Evolutionary conservation across 2,797 vertebrate species (phyloP), one percentile per base, ranked within the genome.

Genomic region (Sardinella longiceps): DNA sequence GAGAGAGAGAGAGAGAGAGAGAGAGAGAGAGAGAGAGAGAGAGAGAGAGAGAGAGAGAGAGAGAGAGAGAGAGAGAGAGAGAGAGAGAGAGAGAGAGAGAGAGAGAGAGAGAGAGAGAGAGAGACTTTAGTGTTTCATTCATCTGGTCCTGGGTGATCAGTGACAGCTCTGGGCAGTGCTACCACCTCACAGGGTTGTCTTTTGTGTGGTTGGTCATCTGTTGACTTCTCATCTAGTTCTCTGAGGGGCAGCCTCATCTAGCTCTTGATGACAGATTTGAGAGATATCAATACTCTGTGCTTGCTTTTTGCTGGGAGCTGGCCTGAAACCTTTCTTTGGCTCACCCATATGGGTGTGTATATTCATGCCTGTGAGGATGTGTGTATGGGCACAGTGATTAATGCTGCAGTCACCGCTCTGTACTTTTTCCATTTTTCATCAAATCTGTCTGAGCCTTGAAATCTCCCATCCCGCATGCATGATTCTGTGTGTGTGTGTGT

Each of bases 391-490:
- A 80, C 37, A 2, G 30, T 84, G 63, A 88, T 86, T 83, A 88
- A 89, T 86, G 51, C 46, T 20, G 53, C 81, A 83, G 82, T 28
- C 37, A 51, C 28, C 39, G 28, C 33, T 20, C 2, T 20, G 53
- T 48, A 80, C 39, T 86, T 39, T 48, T 60, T 80, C 82, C 33
- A 85, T 83, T 83, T 87, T 80, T 87, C 82, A 89, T 85, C 7
- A 83, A 87, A 81, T 56, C 74, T 85, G 86, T 83, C 82, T 84
- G 60, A 84, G 53, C 45, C 80, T 37, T 46, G 80, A 77, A 83
- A 81, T 84, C 60, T 51, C 80, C 82, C 45, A 63, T 33, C 14
- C 53, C 60, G 25, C 30, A 48, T 28, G 60, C 9, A 12, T 30
- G 60, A 7, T 11, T 43, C 18, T 77, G 70, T 77, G 70, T 77